Evolutionary conservation across 2,888 invertebrate species (phyloP).

Genomic region (Chirona hameri): DNA sequence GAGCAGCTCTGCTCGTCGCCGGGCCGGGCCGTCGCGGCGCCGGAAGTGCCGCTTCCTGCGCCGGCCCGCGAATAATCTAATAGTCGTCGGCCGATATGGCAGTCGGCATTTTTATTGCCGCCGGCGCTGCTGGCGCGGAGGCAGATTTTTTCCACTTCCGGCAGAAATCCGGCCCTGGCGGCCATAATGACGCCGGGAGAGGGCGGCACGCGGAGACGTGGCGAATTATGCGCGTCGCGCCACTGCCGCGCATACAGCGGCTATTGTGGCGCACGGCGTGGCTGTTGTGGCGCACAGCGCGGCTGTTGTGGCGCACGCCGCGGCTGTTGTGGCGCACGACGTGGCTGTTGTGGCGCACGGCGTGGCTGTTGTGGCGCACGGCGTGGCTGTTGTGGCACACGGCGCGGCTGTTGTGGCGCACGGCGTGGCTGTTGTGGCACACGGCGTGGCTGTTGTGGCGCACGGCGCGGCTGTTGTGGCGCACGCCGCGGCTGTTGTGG

Average conservation of each 20-base stretch:
- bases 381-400: too few species aligned
- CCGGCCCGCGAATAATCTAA: not conserved
- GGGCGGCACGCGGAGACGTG: not conserved
- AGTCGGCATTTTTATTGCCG: slow-evolving; percentile 25
- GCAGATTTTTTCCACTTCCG: slow-evolving; percentile 24
- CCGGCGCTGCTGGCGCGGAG: not conserved
- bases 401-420: too few species aligned
- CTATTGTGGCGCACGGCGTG: not conserved
- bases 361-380: too few species aligned
- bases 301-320: not conserved
- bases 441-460: too few species aligned
- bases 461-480: too few species aligned
- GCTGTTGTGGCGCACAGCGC: not conserved
- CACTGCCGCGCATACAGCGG: not conserved
- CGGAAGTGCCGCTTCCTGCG: not conserved
- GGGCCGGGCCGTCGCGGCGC: not conserved
- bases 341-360: too few species aligned
- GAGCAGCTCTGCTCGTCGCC: too few species aligned
- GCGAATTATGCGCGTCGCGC: slow-evolving; percentile 13
- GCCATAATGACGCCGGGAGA: slow-evolving; percentile 5
- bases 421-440: too few species aligned
- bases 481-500: too few species aligned
- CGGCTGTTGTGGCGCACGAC: too few species aligned
- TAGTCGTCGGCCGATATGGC: not conserved
- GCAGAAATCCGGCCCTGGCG: not conserved